Conservation (phyloP, 2,797 vertebrate genomes). For the Pseudomugil gertrudae region DNA sequence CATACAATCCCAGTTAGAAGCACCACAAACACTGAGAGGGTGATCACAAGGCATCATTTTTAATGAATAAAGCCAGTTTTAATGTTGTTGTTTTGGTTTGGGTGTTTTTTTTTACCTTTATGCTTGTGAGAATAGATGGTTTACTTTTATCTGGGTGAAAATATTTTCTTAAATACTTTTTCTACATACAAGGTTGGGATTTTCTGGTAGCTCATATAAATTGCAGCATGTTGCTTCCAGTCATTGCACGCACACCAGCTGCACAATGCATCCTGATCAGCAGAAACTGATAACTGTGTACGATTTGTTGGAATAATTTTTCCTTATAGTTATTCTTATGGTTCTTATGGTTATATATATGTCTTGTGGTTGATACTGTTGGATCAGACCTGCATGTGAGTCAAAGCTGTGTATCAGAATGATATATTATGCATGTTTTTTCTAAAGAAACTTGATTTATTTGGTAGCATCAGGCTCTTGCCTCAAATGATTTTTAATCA, state of each 20-base stretch:
- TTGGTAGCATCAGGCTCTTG: too few relatives aligned
- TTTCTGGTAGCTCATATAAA: neutral
- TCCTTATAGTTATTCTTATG: neutral
- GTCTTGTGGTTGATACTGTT: neutral
- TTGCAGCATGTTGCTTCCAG: neutral
- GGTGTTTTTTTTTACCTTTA: too few relatives aligned
- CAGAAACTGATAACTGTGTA: neutral
- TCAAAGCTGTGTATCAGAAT: neutral
- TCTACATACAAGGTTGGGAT: neutral
- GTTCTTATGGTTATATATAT: neutral
- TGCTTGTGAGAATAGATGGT: neutral
- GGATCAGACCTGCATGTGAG: neutral
- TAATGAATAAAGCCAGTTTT: constrained; percentile 2
- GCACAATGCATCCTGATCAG: neutral
- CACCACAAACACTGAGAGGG: constrained; percentile 34
- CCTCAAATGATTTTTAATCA: too few relatives aligned
- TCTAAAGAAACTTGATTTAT: too few relatives aligned
- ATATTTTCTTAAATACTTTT: neutral
- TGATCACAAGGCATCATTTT: constrained; percentile 15
- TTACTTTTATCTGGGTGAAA: neutral
- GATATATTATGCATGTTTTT: neutral
- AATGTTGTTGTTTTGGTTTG: neutral
- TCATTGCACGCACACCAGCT: neutral
- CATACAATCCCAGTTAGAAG: constrained; percentile 40
- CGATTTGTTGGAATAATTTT: neutral